These are phyloP conservation scores for Clarias batrachus DNA, from an alignment of 2,113 vertebrate genomes.

Conservation along the genomic window DNA sequence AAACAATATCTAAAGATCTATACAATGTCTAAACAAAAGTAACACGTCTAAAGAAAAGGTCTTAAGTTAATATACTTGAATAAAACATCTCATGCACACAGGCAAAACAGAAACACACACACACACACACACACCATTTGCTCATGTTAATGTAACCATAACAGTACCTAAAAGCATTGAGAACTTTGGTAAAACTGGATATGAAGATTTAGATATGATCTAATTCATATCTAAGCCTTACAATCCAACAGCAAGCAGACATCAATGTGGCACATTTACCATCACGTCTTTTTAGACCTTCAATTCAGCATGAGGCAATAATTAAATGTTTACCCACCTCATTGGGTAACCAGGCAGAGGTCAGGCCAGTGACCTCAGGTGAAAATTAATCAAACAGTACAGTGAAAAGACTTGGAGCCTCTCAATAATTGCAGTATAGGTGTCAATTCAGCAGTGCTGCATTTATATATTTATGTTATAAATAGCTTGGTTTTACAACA, in stretches of 20 bases:
- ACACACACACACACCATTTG: neutral
- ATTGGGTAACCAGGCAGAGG: constrained; percentile 65
- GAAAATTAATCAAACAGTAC: constrained; percentile 68
- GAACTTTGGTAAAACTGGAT: constrained; percentile 10
- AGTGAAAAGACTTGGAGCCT: constrained; percentile 64
- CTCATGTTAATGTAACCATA: constrained; percentile 33
- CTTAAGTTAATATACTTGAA: constrained; percentile 39
- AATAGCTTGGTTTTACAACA: neutral
- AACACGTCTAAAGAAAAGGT: constrained; percentile 21
- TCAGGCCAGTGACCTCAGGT: constrained; percentile 64
- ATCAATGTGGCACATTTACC: constrained; percentile 61
- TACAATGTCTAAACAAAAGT: constrained; percentile 10
- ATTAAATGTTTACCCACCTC: constrained; percentile 73
- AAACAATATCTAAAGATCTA: neutral
- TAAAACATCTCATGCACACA: neutral
- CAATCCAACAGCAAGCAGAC: constrained; percentile 19
- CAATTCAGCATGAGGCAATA: constrained; percentile 71
- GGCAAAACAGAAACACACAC: neutral
- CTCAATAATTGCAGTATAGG: constrained; percentile 24
- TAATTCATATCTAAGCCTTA: constrained; percentile 22
- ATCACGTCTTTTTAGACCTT: constrained; percentile 62
- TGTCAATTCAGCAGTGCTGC: constrained; percentile 18
- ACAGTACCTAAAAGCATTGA: constrained; percentile 41
- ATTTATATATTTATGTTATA: neutral
- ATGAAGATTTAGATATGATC: constrained; percentile 8